Evolutionary conservation across 92 coral and sea anemone species (phyloP), one percentile per base, ranked within the genome.

Genomic region (Epizoanthus fatuus): DNA sequence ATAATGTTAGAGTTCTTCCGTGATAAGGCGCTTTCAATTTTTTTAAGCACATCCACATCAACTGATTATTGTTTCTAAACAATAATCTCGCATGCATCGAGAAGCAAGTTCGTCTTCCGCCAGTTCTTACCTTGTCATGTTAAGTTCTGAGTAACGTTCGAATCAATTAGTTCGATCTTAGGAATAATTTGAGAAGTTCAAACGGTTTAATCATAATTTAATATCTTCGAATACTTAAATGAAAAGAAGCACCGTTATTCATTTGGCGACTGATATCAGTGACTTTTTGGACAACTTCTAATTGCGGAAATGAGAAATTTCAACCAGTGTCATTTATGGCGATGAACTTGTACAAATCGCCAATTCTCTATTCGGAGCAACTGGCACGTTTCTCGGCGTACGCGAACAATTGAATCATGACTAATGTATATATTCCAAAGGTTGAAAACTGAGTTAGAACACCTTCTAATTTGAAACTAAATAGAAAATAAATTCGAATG

Each of bases 231-330:
- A 20, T n/a, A 62, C n/a, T 42, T 77, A 75, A 15, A 62, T 32
- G 19, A 40, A 49, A 49, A 49, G 63, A 62, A 60, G 47, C 15
- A 44, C 25, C 51, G 29, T 42, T 60, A 47, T 60, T n/a, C 69
- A 40, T 60, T 20, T 42, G 13, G 37, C 10, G 22, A n/a, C n/a
- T n/a, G n/a, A 3, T 15, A 77, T 62, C 40, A 40, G 69, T 42
- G 22, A 40, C 57, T 42, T 60, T 57, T 40, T 16, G n/a, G 69
- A 17, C 67, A 77, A 62, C 70, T 13, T 77, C 32, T 59, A 59
- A 59, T 77, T 75, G 66, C 51, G 67, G 82, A 77, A 77, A 77
- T 75, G 37, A 38, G 47, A 56, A 16, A 29, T 75, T 75, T 38
- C 56, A n/a, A 59, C 19, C 14, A 5, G n/a, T 42, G 82, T 77